Evolutionary conservation across 2,113 vertebrate genomes (phyloP), one percentile per base, ranked within the genome.

Genomic region (Proterorhinus semilunaris): DNA sequence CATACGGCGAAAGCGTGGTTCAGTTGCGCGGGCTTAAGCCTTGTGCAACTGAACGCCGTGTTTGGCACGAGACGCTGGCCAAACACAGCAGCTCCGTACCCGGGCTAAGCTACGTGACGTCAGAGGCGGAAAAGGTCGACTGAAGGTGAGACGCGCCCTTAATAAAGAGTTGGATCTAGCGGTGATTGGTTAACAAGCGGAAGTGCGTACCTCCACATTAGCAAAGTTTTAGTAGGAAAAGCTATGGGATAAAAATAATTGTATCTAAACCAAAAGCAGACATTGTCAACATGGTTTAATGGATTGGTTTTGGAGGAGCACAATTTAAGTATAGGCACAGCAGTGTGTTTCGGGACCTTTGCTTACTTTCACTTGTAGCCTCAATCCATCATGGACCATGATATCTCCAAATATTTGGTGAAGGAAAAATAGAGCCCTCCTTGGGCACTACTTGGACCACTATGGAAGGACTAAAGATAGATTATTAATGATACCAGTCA

Each of bases 331-430:
- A 58, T 42, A 61, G 43, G 15, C 42, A n/a, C 27, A 15, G 27
- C 57, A 42, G 58, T 61, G 21, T 57, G 21, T 57, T 27, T 57
- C 58, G n/a, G 58, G 42, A 61, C 44, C 10, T 10, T 6, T 44
- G 58, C 58, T 61, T 61, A 44, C 58, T 61, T 44, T 61, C 16
- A 44, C 42, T 44, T 45, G 13, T 16, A 61, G 58, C 43, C 58
- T 15, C 36, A n/a, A 61, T 61, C 58, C 58, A 61, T 61, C 58
- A 61, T 45, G 44, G 58, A 61, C 13, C 3, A 5, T 61, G 58
- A 61, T 61, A 61, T 61, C 58, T 61, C 58, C 58, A 61, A 61
- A 61, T 61, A 61, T 61, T 61, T 61, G 42, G 58, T 44, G 13
- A 16, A 10, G 42, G 10, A 61, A 11, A 61, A 61, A 61, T 61